Base-by-base conservation (phyloP, 2,888 invertebrate species). In the Hemicrepidius hirtus region DNA sequence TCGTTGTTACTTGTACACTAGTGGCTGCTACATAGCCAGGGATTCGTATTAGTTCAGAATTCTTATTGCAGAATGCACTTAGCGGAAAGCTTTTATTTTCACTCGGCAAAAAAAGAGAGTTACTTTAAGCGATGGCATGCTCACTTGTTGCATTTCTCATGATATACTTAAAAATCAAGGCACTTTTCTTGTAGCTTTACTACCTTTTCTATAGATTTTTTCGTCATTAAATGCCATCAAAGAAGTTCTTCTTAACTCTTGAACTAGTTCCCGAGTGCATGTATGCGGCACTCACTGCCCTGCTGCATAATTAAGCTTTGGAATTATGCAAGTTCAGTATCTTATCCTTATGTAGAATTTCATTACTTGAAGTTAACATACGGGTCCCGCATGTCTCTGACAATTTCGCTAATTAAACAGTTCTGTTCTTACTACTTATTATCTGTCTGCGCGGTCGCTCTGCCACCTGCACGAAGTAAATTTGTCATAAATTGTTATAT, bases 31-130 rank as follows among this genome's bases (percentile, higher is more conserved):
- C 57, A 70, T 65, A 68, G 59, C 32, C 73, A 68, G 74, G n/a
- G 74, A 78, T 76, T 76, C 76, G 75, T 78, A 79, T 79, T 78
- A 78, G 78, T 75, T 75, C 71, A 67, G 70, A 77, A 80, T 79
- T 80, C 78, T 80, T 80, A 80, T 80, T 79, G 79, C 79, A 75
- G 74, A 80, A 80, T 80, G 80, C 80, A 80, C 80, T 80, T 80
- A 80, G 78, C 75, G 76, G 71, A 77, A 78, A 71, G 75, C 73
- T 65, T 74, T 78, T 76, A 74, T 70, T 77, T 75, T 78, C 73
- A 68, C 67, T 50, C 44, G 12, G 18, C 57, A 67, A 71, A 75
- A n/a, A 72, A 62, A 69, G 41, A 35, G 68, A 68, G 64, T 73
- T 73, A 73, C 69, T 67, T 69, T 66, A 66, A 73, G 72, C 69